Evolutionary conservation across 2,888 invertebrate genomes (phyloP).

Genomic region (Acanthacorydalis orientalis): DNA sequence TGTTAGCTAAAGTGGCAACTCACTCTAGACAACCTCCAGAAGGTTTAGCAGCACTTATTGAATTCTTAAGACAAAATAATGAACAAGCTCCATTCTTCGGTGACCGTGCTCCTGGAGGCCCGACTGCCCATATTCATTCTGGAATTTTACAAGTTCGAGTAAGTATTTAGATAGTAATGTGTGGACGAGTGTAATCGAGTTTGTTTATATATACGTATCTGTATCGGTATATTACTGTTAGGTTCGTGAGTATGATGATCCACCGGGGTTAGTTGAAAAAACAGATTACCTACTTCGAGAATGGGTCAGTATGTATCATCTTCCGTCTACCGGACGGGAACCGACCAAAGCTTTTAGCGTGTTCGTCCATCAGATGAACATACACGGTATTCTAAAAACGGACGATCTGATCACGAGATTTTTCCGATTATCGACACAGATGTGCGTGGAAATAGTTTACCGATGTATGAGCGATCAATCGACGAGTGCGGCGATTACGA

Average conservation of each 20-base stretch:
- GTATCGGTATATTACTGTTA: conserved; percentile 25
- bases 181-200: too few species aligned
- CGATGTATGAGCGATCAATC: conserved; percentile 60
- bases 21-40: conserved; percentile 67
- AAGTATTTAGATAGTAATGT: conserved; percentile 18
- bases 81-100: conserved; percentile 54
- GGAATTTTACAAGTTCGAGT: conserved; percentile 74
- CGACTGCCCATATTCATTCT: conserved; percentile 81
- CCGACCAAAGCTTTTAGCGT: conserved; percentile 80
- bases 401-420: conserved; percentile 95
- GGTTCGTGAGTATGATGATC: conserved; percentile 82
- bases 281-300: conserved; percentile 87
- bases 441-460: conserved; percentile 91
- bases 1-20: conserved; percentile 57
- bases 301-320: conserved; percentile 86
- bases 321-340: conserved; percentile 62
- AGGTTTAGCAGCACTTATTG: conserved; percentile 65
- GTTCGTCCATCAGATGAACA: conserved; percentile 94
- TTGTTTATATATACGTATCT: too few species aligned
- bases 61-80: conserved; percentile 58
- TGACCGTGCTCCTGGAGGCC: conserved; percentile 62
- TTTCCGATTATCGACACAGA: conserved; percentile 90
- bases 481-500: conserved; percentile 43
- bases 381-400: conserved; percentile 88
- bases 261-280: conserved; percentile 85